Conservation (phyloP, 2,888 invertebrate genomes). For the Calliopum simillimum region DNA sequence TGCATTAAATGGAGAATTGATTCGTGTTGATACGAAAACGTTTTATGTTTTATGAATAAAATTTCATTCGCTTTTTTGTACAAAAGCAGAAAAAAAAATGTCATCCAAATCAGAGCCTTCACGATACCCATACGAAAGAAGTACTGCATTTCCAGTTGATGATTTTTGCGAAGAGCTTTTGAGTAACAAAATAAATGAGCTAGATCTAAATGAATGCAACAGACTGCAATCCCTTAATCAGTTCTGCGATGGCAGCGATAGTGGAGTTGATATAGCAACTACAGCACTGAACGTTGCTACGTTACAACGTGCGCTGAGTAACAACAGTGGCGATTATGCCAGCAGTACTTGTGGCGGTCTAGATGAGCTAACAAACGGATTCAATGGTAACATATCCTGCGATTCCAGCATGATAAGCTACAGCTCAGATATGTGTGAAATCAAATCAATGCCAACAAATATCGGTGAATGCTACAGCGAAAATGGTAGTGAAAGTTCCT, state of each 20-base stretch:
- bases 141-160: constrained; percentile 14
- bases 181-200: constrained; percentile 55
- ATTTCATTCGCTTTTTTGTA: too few species aligned
- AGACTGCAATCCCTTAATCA: constrained; percentile 38
- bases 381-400: constrained; percentile 71
- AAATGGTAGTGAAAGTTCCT: constrained; percentile 84
- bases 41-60: too few species aligned
- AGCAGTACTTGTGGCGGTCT: constrained; percentile 71
- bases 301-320: constrained; percentile 70
- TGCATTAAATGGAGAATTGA: too few species aligned
- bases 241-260: constrained; percentile 78
- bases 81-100: neutral
- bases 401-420: constrained; percentile 84
- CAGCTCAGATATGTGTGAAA: constrained; percentile 75
- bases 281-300: constrained; percentile 61
- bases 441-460: constrained; percentile 35
- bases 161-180: constrained; percentile 53
- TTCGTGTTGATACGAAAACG: too few species aligned
- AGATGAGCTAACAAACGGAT: constrained; percentile 65
- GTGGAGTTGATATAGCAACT: constrained; percentile 79
- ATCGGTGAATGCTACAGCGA: constrained; percentile 70
- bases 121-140: constrained; percentile 23
- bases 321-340: constrained; percentile 75
- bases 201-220: constrained; percentile 60
- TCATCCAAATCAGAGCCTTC: constrained; percentile 27